These are phyloP conservation scores for Brachymystax lenok DNA, from an alignment of 2,797 vertebrate species.

Conservation along the genomic window DNA sequence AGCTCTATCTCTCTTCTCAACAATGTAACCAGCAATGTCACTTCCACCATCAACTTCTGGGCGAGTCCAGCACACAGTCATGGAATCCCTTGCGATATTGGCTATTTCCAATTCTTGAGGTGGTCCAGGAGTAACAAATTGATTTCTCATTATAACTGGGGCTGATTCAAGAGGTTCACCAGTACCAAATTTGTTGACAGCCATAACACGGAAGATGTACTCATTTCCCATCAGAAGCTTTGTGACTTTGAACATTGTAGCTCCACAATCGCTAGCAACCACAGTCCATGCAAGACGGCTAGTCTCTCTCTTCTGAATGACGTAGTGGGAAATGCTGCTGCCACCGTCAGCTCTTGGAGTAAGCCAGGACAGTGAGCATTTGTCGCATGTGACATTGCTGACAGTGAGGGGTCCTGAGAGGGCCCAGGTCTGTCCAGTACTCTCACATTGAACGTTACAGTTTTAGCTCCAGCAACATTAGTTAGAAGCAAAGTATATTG, in stretches of 20 bases:
- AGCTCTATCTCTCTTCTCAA: conserved; percentile 95
- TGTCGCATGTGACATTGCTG: conserved; percentile 93
- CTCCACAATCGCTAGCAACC: conserved; percentile 89
- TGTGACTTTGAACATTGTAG: conserved; percentile 94
- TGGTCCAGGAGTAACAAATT: conserved; percentile 89
- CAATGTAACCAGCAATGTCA: conserved; percentile 90
- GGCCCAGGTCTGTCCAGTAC: conserved; percentile 96
- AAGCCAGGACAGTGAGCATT: conserved; percentile 92
- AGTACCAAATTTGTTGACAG: conserved; percentile 94
- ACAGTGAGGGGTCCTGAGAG: conserved; percentile 89
- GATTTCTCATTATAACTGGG: conserved; percentile 95
- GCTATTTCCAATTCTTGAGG: conserved; percentile 90
- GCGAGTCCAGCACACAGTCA: conserved; percentile 96
- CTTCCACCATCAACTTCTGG: conserved; percentile 92
- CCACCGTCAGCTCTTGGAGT: conserved; percentile 95
- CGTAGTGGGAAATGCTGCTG: conserved; percentile 91
- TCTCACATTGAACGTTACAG: conserved; percentile 90
- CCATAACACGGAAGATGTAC: conserved; percentile 97
- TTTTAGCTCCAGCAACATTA: conserved; percentile 94
- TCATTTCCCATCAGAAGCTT: conserved; percentile 98
- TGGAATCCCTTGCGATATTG: conserved; percentile 94
- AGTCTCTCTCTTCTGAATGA: conserved; percentile 98
- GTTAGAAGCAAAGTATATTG: conserved; percentile 92
- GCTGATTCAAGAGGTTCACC: conserved; percentile 94
- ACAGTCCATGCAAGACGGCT: conserved; percentile 97